Base-by-base conservation (phyloP, 2,888 invertebrate genomes). In the Tinea semifulvella region DNA sequence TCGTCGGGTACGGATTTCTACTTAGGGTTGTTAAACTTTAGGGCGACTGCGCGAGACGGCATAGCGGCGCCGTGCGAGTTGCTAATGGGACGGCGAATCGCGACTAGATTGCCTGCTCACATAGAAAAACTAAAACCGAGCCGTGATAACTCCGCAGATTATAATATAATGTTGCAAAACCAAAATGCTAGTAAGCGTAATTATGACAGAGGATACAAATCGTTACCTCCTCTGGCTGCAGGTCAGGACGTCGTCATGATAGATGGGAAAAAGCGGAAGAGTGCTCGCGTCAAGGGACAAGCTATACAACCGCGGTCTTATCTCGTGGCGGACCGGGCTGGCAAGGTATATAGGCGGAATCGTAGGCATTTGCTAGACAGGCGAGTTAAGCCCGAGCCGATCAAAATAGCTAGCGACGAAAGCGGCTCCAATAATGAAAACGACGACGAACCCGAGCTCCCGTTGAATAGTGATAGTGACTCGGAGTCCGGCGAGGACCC, bases 51-150 rank as follows among this genome's bases (percentile, higher is more conserved):
- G 2, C 47, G 44, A 45, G 45, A 38, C 4, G 46, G 46, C 39
- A 19, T 48, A 11, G 31, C 25, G 10, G 47, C 48, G 2, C 47
- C 50, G 1, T 31, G 48, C 13, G 44, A 50, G 44, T 26, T 48
- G 13, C 18, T 47, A 17, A 50, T 50, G 50, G 47, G 48, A 10
- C 38, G 50, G 11, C 39, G 39, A 6, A 31, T 50, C 10, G 45
- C 47, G 47, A 42, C 43, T 8, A 44, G 46, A 39, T 25, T 50
- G 18, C 50, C 50, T 10, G 47, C 11, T 8, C 11, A 17, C 18
- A n/a, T 22, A 3, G 17, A 19, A 5, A 38, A 43, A n/a, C 25
- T 50, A 26, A 47, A 44, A 13, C 48, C 50, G 38, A 50, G 48
- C 42, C 11, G 44, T 14, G 48, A 48, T 6, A 44, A 22, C 8